Evolutionary conservation across 1,140 invertebrate species (phyloP), one percentile per base, ranked within the genome.

Genomic region (Scaptomyza pallida): DNA sequence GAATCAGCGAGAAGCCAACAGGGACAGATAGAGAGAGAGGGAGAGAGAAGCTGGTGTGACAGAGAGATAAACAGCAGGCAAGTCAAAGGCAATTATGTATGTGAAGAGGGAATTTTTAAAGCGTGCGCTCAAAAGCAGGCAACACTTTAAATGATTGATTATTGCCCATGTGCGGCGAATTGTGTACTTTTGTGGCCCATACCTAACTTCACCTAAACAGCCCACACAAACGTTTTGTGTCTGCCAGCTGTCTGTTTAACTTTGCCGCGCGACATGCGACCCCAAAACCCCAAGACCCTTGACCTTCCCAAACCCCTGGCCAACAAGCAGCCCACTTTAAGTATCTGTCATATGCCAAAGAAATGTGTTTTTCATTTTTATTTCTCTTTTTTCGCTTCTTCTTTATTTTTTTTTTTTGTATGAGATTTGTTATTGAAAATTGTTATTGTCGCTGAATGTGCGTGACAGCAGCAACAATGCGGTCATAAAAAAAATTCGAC

Each of bases 391-490:
- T 30, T 26, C 23, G 5, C 0, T 1, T 35, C 56, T 33, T 23
- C 26, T 47, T 17, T 17, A 5, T 1, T 10, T 1, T 16, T 13
- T 21, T 35, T 43, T 45, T 33, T 62, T 68, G 61, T 72, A 48
- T 59, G 48, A 45, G 72, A 79, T 75, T 83, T 79, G 72, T 85
- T 76, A 76, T 83, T 80, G 76, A 79, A 26, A 85, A 83, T 70
- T 73, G 72, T 85, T 83, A 83, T 83, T 85, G 62, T 80, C 76
- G 76, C 54, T 30, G 15, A 62, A 12, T 48, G 78, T 57, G 78
- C 69, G 69, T 81, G 78, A 75, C 74, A 73, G 63, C 30, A 45
- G 19, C 69, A 56, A 23, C 50, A 81, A 47, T 60, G 10, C 10
- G 10, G 33, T 19, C 43, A 72, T 40, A 30, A 45, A 30, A 35